Evolutionary conservation across 2,888 invertebrate species (phyloP), one percentile per base, ranked within the genome.

Genomic region (Stramonita haemastoma): DNA sequence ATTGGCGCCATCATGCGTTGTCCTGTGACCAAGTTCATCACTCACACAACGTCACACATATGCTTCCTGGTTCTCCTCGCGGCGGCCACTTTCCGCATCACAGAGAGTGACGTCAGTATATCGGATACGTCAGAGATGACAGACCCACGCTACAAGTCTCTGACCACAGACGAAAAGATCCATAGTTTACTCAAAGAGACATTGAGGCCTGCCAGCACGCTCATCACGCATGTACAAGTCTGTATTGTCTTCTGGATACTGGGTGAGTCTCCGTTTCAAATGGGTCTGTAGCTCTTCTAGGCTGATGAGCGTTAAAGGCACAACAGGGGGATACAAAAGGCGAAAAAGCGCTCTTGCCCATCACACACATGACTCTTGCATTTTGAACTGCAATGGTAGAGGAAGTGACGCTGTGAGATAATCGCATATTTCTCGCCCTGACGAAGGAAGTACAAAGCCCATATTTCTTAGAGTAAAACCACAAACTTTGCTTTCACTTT

Each of bases 1-100:
- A 92, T 96, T 83, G 96, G 96, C 89, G 94, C 94, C 90, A 94
- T 95, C 32, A 94, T 96, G 94, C 81, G 96, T 96, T 96, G 97
- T 93, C 98, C 98, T 57, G 96, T 97, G 91, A 97, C 97, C 95
- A 97, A 97, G 96, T 97, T 97, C 96, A 97, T 98, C 93, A 97
- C 97, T 88, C 97, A 97, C 93, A 96, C 97, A 13, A 97, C 97
- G 29, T 97, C 97, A 26, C 97, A 97, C 95, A 94, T 97, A 89
- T 96, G 97, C 91, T 98, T 98, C 96, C 96, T 97, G 87, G 94
- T 97, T 2, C 95, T 97, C 91, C 96, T 97, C 90, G 95, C 97
- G 26, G 97, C 97, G 87, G 98, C 98, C 84, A 97, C 97, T 93
- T 97, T 97, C 93, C 97, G 95, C 77, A 92, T 95, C 60, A 95